These are phyloP conservation scores for Limnephilus marmoratus DNA, from an alignment of 2,888 invertebrate genomes.

Conservation along the genomic window DNA sequence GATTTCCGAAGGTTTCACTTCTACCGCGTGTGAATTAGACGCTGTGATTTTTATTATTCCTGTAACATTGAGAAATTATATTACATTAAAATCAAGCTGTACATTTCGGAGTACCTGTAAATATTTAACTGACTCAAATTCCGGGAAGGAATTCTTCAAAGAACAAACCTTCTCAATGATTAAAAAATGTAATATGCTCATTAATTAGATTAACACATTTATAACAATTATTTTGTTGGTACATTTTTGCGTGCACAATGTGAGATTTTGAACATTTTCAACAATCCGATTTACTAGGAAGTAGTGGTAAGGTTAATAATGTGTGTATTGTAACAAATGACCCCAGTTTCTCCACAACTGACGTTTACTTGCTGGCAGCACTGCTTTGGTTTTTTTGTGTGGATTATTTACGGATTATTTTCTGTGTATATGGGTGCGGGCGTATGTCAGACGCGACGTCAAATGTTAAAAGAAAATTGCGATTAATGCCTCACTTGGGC, in stretches of 20 bases:
- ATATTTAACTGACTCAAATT: neutral
- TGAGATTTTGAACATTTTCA: too few species aligned
- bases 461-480: conserved; percentile 41
- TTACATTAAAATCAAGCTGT: neutral
- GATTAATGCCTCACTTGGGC: conserved; percentile 18
- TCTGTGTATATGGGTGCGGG: conserved; percentile 34
- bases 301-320: too few species aligned
- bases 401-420: conserved; percentile 16
- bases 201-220: too few species aligned
- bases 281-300: too few species aligned
- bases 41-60: too few species aligned
- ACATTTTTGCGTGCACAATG: too few species aligned
- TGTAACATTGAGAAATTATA: too few species aligned
- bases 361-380: neutral
- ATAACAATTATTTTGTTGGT: too few species aligned
- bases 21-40: too few species aligned
- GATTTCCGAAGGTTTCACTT: too few species aligned
- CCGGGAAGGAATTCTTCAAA: neutral
- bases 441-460: conserved; percentile 50
- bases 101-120: neutral
- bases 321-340: neutral
- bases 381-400: conserved; percentile 3
- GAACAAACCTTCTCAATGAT: neutral
- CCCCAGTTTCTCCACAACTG: neutral
- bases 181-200: neutral